phyloP scores from a whole-genome alignment of 2,113 vertebrate genomes.

The Thomomys bottae region DNA sequence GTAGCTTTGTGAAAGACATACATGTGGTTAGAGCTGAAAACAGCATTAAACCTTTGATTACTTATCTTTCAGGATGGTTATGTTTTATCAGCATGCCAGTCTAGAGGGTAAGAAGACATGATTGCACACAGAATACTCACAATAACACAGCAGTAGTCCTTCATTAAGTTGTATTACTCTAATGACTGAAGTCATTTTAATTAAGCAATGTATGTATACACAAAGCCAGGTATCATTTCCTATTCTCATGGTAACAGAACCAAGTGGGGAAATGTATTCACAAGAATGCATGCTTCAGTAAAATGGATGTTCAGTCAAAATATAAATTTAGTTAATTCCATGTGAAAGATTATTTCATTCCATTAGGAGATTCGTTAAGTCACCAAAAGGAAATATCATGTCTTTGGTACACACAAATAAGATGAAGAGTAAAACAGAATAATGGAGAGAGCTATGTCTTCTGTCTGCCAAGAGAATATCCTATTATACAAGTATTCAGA shows the following conservation, averaged over 20 bases:
- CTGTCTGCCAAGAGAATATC: constrained; percentile 7
- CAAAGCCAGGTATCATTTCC: background rate
- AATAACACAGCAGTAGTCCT: background rate
- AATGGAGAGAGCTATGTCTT: constrained; percentile 17
- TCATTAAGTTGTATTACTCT: background rate
- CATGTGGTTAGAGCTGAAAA: background rate
- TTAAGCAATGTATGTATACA: background rate
- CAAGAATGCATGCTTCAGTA: background rate
- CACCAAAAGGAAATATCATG: constrained; percentile 18
- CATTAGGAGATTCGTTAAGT: background rate
- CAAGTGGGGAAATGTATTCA: background rate
- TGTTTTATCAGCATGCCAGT: background rate
- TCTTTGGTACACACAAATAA: background rate
- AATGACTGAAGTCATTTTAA: background rate
- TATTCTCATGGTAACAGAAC: background rate
- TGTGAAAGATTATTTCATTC: background rate
- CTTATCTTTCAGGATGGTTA: background rate
- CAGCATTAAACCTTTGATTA: background rate
- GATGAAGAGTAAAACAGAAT: constrained; percentile 2
- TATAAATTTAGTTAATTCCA: background rate
- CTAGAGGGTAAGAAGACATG: background rate
- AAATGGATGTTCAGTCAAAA: background rate
- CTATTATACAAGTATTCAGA: background rate
- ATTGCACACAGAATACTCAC: background rate
- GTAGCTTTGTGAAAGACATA: background rate